phyloP scores from a whole-genome alignment of 2,113 vertebrate genomes.

The Nematolebias whitei region DNA sequence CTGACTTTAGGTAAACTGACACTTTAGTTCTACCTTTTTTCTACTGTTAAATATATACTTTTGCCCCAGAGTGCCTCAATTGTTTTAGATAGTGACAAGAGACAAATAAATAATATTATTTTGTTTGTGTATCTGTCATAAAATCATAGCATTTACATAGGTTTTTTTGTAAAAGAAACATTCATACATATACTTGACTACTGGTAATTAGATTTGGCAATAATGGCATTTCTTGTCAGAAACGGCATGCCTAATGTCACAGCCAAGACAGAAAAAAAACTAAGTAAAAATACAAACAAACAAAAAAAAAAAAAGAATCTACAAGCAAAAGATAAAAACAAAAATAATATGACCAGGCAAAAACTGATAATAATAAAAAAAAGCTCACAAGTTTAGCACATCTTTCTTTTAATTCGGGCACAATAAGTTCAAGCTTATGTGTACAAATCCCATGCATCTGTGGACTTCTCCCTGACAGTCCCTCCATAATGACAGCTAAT shows the following conservation, averaged over 20 bases:
- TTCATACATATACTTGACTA: background rate
- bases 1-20: background rate
- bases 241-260: background rate
- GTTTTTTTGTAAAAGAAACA: background rate
- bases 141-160: background rate
- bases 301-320: too few relatives aligned
- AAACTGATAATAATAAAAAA: too few relatives aligned
- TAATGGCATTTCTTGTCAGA: background rate
- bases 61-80: background rate
- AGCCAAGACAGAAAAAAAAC: background rate
- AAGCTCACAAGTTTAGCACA: background rate
- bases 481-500: slow-evolving; percentile 52
- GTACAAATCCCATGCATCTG: slow-evolving; percentile 27
- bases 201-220: background rate
- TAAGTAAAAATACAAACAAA: background rate
- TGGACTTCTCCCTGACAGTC: slow-evolving; percentile 2
- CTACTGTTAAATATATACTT: background rate
- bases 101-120: slow-evolving; percentile 3
- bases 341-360: background rate
- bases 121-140: background rate
- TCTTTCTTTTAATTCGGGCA: background rate
- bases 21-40: background rate
- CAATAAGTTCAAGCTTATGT: background rate
- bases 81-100: slow-evolving; percentile 1
- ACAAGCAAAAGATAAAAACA: background rate